Evolutionary conservation across 2,113 vertebrate species (phyloP), one percentile per base, ranked within the genome.

Genomic region (Mixornis gularis): DNA sequence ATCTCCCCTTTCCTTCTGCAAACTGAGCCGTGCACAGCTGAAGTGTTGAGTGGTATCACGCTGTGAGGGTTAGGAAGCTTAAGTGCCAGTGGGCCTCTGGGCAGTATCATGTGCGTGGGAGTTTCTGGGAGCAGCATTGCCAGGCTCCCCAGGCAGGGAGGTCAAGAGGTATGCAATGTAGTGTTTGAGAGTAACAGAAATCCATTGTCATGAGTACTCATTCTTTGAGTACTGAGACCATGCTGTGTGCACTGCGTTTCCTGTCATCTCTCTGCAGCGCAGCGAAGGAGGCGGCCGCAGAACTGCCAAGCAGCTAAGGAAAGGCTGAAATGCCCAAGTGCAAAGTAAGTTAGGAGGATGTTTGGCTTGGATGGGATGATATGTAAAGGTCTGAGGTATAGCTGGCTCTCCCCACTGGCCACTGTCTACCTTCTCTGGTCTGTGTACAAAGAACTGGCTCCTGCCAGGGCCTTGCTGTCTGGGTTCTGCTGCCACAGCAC

Each of bases 311-410:
- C 86, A 51, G 92, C 82, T 85, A 96, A 94, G 77, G 96, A 92
- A 30, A 97, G 94, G 60, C 78, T 85, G 48, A 96, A 96, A 56
- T 71, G 79, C 32, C 69, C 24, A 2, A 89, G 64, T 30, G 15
- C 94, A 52, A 97, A 94, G 97, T 98, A 89, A 98, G 97, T 96
- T 32, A 44, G 36, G 62, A 70, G 49, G 34, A 22, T n/a, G 38
- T 3, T 29, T 6, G 36, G 9, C 16, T 83, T 68, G 49, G 19
- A 55, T 20, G 19, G 34, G 34, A 13, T 62, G 9, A 56, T 62
- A 32, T 41, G 44, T 36, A 13, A 64, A 53, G n/a, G 15, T 77
- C 53, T 36, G 38, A 44, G 29, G 17, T 29, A 20, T 24, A 58
- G 51, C 60, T 83, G 68, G 7, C 29, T 41, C 44, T 51, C 29